Conservation (phyloP, 2,113 vertebrate species). For the Xenopus tropicalis region UCB_Xtro_10.0 CM004444.2:2752001-2752500, state of each 20-base stretch:
- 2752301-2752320: constrained; percentile 60
- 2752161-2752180: too few relatives aligned
- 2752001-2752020: constrained; percentile 50
- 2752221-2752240: constrained; percentile 84
- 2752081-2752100: constrained; percentile 56
- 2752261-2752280: constrained; percentile 70
- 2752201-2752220: constrained; percentile 64
- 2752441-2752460: too few relatives aligned
- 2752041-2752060: constrained; percentile 53
- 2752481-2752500: too few relatives aligned
- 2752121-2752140: too few relatives aligned
- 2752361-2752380: constrained; percentile 62
- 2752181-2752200: too few relatives aligned
- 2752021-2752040: constrained; percentile 51
- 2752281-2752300: constrained; percentile 47
- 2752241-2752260: constrained; percentile 76
- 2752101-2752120: constrained; percentile 49
- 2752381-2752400: background rate
- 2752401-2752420: too few relatives aligned
- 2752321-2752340: constrained; percentile 76
- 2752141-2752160: too few relatives aligned
- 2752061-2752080: constrained; percentile 54
- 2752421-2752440: too few relatives aligned
- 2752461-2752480: too few relatives aligned
- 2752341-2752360: constrained; percentile 79